Evolutionary conservation across 2,113 vertebrate species (phyloP).

Genomic region (Onychorhynchus coronatus): DNA sequence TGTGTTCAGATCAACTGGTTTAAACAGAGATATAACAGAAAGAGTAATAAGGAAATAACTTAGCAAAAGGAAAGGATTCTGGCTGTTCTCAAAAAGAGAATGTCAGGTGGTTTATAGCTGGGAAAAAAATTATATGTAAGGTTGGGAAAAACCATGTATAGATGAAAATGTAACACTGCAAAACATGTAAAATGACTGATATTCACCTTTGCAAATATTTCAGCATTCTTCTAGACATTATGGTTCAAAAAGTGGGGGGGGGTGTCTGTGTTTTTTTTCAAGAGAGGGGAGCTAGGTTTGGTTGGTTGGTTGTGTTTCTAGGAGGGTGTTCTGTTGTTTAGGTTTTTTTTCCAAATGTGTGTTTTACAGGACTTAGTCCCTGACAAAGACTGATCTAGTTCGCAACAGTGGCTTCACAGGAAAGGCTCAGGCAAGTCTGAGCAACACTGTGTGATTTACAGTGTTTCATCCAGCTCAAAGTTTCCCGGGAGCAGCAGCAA

Average conservation of each 20-base stretch:
- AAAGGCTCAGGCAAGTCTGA: background rate
- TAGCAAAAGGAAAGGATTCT: background rate
- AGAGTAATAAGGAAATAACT: background rate
- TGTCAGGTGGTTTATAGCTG: background rate
- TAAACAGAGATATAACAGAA: background rate
- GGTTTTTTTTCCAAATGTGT: accelerated
- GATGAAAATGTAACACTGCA: background rate
- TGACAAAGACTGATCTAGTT: background rate
- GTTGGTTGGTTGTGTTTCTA: background rate
- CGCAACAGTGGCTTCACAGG: too few relatives aligned
- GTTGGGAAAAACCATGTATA: background rate
- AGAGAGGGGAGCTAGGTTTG: background rate
- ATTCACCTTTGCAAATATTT: background rate
- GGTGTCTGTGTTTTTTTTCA: too few relatives aligned
- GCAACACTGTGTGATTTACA: background rate
- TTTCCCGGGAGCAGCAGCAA: background rate
- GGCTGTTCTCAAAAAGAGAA: background rate
- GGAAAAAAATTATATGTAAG: background rate
- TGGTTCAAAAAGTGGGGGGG: background rate
- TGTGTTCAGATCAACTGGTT: background rate
- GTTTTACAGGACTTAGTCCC: background rate
- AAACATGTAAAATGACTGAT: background rate
- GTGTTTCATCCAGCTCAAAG: background rate
- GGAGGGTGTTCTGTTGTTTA: background rate
- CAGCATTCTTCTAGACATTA: background rate